phyloP scores from a whole-genome alignment of 2,113 vertebrate species.

The Amphilophus citrinellus region DNA sequence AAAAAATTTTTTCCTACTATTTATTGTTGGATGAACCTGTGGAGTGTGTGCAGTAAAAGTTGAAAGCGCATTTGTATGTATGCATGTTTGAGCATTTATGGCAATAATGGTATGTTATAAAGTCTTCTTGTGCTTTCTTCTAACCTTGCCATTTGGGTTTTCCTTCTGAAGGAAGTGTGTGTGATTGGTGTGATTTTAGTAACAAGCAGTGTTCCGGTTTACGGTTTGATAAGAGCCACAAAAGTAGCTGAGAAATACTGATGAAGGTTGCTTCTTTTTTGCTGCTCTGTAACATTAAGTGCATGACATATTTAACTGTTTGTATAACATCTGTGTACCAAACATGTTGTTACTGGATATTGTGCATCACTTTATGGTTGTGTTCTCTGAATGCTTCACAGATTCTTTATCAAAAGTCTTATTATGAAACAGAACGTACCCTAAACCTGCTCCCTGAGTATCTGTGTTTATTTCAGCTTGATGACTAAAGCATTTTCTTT shows the following conservation, averaged over 20 bases:
- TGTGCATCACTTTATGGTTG: not conserved
- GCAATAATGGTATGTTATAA: not conserved
- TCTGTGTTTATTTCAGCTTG: not conserved
- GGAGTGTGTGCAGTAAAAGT: no score
- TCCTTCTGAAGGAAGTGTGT: accelerated
- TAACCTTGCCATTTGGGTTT: not conserved
- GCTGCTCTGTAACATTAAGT: not conserved
- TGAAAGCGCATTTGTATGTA: no score
- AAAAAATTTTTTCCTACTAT: no score
- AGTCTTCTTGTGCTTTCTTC: not conserved
- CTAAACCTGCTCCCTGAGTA: no score
- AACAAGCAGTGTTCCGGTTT: not conserved
- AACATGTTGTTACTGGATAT: not conserved
- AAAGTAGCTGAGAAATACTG: not conserved
- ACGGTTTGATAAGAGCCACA: not conserved
- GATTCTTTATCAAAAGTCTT: not conserved
- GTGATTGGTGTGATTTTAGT: not conserved
- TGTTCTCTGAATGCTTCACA: not conserved
- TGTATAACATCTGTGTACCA: accelerated
- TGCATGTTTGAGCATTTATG: no score
- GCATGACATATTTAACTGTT: not conserved
- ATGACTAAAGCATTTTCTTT: not conserved
- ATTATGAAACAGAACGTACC: not conserved
- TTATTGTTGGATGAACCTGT: no score
- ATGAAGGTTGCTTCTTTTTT: not conserved